Evolutionary conservation across 2,113 vertebrate genomes (phyloP).

Genomic region (Actinemys pallida): DNA sequence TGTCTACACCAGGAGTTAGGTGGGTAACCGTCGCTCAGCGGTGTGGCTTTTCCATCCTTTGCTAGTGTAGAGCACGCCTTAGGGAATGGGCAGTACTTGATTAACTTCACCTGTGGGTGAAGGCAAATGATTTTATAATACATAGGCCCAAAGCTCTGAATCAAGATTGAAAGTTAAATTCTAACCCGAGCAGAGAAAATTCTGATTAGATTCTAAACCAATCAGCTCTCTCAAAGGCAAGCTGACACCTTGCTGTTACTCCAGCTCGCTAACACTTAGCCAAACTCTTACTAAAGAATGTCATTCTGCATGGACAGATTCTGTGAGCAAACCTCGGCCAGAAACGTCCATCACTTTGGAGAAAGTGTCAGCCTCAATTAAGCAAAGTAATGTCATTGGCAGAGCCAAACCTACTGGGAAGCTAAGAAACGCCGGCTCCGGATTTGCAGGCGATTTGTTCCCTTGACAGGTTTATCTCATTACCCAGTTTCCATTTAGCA

Average conservation of each 20-base stretch:
- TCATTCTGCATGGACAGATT: rapidly evolving
- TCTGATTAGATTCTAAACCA: background rate
- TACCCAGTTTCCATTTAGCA: background rate
- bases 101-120: background rate
- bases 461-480: background rate
- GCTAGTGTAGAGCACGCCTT: background rate
- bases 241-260: background rate
- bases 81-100: background rate
- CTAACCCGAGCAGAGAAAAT: background rate
- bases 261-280: rapidly evolving
- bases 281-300: rapidly evolving
- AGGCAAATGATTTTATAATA: background rate
- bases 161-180: background rate
- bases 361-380: rapidly evolving
- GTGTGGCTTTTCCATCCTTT: background rate
- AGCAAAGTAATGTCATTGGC: background rate
- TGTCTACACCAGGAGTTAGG: background rate
- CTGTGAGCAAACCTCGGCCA: rapidly evolving
- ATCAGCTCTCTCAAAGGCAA: background rate
- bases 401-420: background rate
- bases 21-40: background rate
- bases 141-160: background rate
- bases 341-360: rapidly evolving
- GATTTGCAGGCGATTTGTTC: background rate
- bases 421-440: background rate